phyloP scores from a whole-genome alignment of 1,140 invertebrate species.

The Aphis craccivora region DNA sequence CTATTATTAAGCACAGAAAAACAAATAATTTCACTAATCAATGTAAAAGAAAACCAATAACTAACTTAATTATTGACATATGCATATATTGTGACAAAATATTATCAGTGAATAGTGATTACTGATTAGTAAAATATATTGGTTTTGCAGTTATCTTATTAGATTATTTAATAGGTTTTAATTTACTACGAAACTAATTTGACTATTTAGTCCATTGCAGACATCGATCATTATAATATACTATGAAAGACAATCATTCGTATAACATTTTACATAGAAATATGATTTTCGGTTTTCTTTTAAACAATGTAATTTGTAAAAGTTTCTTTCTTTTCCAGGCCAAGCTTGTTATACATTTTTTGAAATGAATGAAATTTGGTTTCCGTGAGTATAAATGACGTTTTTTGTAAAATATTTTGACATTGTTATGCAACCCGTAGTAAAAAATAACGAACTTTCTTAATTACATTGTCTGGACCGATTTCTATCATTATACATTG shows the following conservation, averaged over 20 bases:
- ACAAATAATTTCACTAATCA: background rate
- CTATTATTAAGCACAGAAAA: background rate
- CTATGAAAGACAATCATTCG: background rate
- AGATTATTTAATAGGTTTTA: background rate
- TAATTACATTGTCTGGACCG: background rate
- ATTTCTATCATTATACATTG: background rate
- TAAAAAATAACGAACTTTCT: background rate
- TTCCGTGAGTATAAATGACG: background rate
- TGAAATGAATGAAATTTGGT: background rate
- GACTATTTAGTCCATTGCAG: background rate
- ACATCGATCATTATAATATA: background rate
- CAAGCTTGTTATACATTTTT: background rate
- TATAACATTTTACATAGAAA: background rate
- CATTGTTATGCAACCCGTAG: background rate
- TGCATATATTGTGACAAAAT: background rate
- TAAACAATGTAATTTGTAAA: background rate
- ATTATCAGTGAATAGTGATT: too few species aligned
- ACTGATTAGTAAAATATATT: too few species aligned
- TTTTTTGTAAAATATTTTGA: slow-evolving; percentile 31
- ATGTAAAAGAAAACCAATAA: background rate
- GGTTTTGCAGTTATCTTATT: background rate
- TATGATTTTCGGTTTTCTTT: background rate
- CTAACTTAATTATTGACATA: background rate
- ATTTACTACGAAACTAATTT: background rate
- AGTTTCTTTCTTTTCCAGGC: background rate